A percentile compares a stretch with the other conserved stretches of the same genome.
phyloP scores from a whole-genome alignment of 2,797 vertebrate genomes.

The Pelobates cultripes region DNA sequence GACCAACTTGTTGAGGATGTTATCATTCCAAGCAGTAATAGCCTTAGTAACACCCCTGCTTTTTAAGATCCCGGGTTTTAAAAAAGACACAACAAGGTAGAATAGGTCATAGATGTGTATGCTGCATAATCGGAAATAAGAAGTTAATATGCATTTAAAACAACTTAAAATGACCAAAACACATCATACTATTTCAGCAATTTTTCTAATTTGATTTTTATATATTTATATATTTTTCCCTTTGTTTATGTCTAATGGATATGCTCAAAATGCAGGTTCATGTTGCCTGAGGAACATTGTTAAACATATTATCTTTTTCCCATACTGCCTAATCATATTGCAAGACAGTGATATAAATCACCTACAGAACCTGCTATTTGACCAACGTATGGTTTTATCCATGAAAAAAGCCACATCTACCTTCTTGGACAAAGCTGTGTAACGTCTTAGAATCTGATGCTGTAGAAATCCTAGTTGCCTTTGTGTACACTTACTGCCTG shows the following conservation, averaged over 20 bases:
- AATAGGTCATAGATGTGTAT: neutral
- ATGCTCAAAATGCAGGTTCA: conserved; percentile 66
- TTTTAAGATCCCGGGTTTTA: conserved; percentile 9
- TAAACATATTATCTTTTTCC: conserved; percentile 67
- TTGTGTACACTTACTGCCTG: conserved; percentile 99
- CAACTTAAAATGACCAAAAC: conserved; percentile 65
- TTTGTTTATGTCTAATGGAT: conserved; percentile 25
- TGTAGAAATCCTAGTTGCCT: conserved; percentile 99
- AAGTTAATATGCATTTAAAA: conserved; percentile 60
- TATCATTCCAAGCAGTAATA: neutral
- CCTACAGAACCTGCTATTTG: conserved; percentile 76
- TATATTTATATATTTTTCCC: neutral
- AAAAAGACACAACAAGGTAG: conserved; percentile 61
- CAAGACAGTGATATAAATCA: conserved; percentile 60
- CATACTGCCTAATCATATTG: conserved; percentile 74
- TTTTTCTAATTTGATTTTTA: neutral
- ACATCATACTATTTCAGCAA: conserved; percentile 58
- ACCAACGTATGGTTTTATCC: conserved; percentile 76
- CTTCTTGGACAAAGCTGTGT: conserved; percentile 93
- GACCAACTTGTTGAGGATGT: neutral
- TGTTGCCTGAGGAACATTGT: conserved; percentile 62
- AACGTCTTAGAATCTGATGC: conserved; percentile 97
- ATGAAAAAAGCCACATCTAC: conserved; percentile 82
- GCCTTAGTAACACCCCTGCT: conserved; percentile 4
- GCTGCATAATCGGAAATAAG: conserved; percentile 62